Evolutionary conservation across 2,797 vertebrate species (phyloP), one percentile per base, ranked within the genome.

Genomic region (Botia kubotai): DNA sequence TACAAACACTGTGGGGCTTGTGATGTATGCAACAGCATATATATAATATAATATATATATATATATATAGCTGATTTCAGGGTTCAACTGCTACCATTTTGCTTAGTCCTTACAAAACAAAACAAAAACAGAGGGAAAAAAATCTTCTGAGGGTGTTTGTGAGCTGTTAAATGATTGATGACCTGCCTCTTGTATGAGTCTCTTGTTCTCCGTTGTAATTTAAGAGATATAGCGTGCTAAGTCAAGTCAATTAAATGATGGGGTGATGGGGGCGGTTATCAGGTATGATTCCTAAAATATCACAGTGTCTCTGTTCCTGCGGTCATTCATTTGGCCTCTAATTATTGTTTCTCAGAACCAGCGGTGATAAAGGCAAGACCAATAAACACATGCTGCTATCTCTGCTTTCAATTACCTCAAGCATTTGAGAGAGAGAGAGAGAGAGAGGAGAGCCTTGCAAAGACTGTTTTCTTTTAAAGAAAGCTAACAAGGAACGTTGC

Each of bases 201-300:
- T 87, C 87, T 77, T 71, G 72, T 72, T 87, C 83, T 84, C 63
- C 71, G 53, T 82, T 70, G 75, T 83, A 79, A 88, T 85, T 88
- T 84, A 79, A 58, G 60, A 86, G 89, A 90, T 90, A 90, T 83
- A 75, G 69, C 86, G 89, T 89, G 90, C 89, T 88, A 92, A 91
- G 88, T 82, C 84, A 89, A 91, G 89, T 88, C 89, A 92, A 92
- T 92, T 91, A 91, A 92, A 91, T 88, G 90, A 92, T 90, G 87
- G 81, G 85, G 75, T 85, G 84, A 90, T 87, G 5, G 43, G 21
- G 29, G 62, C 33, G 6, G 29, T 65, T 65, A 36, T 65, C 62
- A 36, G 29, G 33, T n/a, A 39, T 16, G 63, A 66, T 66, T 66
- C 29, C 33, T 19, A 39, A 66, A 66, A 19, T 43, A 66, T 66